Evolutionary conservation across 2,888 invertebrate species (phyloP).

Genomic region (Phyto melanocephala): DNA sequence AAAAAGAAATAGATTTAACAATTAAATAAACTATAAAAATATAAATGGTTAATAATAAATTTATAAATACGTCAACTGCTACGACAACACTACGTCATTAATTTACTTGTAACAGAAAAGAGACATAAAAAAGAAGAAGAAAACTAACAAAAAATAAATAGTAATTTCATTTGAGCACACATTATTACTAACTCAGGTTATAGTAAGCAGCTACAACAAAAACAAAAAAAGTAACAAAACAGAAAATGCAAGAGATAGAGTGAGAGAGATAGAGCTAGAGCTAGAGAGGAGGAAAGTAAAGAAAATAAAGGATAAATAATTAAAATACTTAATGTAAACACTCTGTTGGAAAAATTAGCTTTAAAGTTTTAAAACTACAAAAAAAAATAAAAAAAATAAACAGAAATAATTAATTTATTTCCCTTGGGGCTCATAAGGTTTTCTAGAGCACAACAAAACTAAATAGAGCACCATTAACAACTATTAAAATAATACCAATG

Average conservation of each 20-base stretch:
- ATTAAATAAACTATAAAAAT: constrained; percentile 7
- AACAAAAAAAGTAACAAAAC: not conserved
- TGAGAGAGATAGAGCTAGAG: no score
- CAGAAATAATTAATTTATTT: constrained; percentile 20
- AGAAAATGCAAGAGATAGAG: not conserved
- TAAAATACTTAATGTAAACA: not conserved
- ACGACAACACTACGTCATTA: constrained; percentile 24
- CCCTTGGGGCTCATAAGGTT: not conserved
- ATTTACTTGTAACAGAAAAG: not conserved
- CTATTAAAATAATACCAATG: not conserved
- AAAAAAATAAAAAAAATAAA: constrained; percentile 2
- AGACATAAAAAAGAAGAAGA: not conserved
- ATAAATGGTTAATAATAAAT: not conserved
- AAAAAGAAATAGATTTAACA: constrained; percentile 11
- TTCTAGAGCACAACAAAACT: not conserved
- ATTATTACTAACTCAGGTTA: constrained; percentile 5
- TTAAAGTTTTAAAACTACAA: not conserved
- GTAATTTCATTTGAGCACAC: not conserved
- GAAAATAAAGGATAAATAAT: not conserved
- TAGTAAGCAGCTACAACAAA: constrained; percentile 10
- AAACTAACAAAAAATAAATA: not conserved
- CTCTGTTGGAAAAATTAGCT: not conserved
- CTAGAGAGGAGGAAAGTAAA: not conserved
- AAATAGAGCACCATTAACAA: not conserved
- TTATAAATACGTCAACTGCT: not conserved